These are phyloP conservation scores for Homarus americanus DNA, from an alignment of 1,140 invertebrate species.

Conservation along the genomic window DNA sequence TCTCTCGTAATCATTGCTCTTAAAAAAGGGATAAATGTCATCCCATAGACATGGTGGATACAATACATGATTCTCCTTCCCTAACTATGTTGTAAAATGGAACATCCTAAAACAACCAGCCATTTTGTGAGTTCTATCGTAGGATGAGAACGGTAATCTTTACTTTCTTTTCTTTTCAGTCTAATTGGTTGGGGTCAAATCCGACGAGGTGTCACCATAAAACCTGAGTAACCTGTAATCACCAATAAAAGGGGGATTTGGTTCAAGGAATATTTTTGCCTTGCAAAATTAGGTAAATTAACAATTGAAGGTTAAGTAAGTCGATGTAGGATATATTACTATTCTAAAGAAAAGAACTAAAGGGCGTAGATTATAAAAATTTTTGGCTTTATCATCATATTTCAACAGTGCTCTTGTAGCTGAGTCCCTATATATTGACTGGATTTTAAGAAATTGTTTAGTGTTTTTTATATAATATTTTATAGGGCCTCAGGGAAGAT, in stretches of 20 bases:
- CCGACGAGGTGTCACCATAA: conserved; percentile 92
- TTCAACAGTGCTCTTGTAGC: no score
- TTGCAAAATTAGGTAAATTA: no score
- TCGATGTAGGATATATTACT: no score
- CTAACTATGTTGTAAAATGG: not conserved
- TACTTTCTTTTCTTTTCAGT: conserved; percentile 78
- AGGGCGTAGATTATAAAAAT: no score
- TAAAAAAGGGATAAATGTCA: not conserved
- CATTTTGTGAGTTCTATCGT: not conserved
- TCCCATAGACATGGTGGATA: no score
- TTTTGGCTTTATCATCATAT: not conserved
- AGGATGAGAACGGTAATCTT: not conserved
- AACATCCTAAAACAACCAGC: not conserved
- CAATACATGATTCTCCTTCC: no score
- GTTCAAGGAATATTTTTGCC: not conserved
- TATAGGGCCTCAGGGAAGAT: no score
- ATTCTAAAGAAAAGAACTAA: no score
- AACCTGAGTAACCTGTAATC: conserved; percentile 79
- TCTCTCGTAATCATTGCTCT: no score
- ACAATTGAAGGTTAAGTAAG: no score
- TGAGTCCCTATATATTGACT: no score
- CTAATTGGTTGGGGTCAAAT: conserved; percentile 99
- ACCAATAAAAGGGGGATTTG: not conserved
- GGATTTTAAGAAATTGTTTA: not conserved
- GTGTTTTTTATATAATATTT: no score